These are phyloP conservation scores for Acyrthosiphon pisum DNA, from an alignment of 1,140 invertebrate genomes.

Conservation along the genomic window DNA sequence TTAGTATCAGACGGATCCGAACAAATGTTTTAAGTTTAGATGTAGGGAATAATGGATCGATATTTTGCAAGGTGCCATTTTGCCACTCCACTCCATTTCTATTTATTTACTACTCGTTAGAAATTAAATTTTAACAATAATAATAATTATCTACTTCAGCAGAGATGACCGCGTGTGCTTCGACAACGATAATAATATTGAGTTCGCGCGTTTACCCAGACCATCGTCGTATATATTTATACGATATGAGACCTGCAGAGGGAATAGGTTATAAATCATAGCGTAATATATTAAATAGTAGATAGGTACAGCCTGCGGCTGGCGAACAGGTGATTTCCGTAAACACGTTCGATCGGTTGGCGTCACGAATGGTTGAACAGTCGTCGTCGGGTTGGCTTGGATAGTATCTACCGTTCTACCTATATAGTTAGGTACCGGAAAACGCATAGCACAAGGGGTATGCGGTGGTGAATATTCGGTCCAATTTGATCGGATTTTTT, in stretches of 20 bases:
- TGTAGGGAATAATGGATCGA: too few relatives aligned
- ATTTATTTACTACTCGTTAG: not conserved
- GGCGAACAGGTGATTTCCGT: not conserved
- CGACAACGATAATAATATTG: not conserved
- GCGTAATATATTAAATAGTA: not conserved
- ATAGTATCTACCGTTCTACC: not conserved
- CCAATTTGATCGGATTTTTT: not conserved
- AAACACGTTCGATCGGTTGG: not conserved
- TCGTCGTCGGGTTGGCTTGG: not conserved
- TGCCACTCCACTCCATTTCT: not conserved
- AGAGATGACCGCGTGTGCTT: not conserved
- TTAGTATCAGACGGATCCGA: too few relatives aligned
- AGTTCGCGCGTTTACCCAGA: not conserved
- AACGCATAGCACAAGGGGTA: not conserved
- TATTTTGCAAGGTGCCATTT: too few relatives aligned
- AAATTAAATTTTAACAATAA: not conserved
- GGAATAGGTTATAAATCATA: not conserved
- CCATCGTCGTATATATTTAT: not conserved
- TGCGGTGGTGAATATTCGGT: not conserved
- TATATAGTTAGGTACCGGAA: not conserved
- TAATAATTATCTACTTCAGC: not conserved
- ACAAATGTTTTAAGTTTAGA: too few relatives aligned
- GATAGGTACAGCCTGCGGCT: not conserved
- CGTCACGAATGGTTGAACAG: slow-evolving; percentile 6
- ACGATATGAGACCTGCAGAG: not conserved